Percentiles rank a stretch among this genome's conserved stretches.
phyloP scores from a whole-genome alignment of 2,113 vertebrate genomes.

The Alligator mississippiensis region DNA sequence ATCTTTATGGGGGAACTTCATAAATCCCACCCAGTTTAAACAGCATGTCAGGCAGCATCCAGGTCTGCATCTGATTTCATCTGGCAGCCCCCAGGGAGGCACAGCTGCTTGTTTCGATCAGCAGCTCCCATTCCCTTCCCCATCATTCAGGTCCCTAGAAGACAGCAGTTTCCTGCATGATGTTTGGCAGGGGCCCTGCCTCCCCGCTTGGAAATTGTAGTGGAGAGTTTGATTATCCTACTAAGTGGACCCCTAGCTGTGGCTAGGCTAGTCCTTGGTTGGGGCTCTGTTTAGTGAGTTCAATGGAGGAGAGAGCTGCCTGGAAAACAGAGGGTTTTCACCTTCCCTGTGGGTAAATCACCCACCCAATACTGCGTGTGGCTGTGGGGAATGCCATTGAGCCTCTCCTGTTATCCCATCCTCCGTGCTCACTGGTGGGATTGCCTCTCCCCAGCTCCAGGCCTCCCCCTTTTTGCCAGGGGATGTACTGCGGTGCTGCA shows the following conservation, averaged over 20 bases:
- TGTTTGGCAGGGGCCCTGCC: background rate
- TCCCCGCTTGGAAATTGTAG: background rate
- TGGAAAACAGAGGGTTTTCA: background rate
- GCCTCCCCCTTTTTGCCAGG: no score
- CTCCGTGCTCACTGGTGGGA: no score
- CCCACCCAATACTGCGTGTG: no score
- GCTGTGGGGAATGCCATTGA: no score
- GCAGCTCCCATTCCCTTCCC: background rate
- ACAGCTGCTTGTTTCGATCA: constrained; percentile 54
- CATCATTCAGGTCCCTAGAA: constrained; percentile 31
- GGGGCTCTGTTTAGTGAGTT: background rate
- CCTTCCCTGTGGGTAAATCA: no score
- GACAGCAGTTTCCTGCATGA: constrained; percentile 32
- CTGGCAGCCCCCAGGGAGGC: constrained; percentile 29
- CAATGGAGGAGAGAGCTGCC: background rate
- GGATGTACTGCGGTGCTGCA: no score
- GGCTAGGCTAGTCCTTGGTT: background rate
- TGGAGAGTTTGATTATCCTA: background rate
- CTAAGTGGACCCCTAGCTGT: background rate
- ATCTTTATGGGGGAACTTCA: constrained; percentile 59
- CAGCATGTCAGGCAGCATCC: constrained; percentile 65
- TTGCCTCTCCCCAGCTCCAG: no score
- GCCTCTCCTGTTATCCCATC: no score
- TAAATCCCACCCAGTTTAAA: constrained; percentile 73
- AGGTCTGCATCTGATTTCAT: background rate